These are phyloP conservation scores for Takifugu bimaculatus DNA, from an alignment of 2,113 vertebrate species.

Conservation along the genomic window DNA sequence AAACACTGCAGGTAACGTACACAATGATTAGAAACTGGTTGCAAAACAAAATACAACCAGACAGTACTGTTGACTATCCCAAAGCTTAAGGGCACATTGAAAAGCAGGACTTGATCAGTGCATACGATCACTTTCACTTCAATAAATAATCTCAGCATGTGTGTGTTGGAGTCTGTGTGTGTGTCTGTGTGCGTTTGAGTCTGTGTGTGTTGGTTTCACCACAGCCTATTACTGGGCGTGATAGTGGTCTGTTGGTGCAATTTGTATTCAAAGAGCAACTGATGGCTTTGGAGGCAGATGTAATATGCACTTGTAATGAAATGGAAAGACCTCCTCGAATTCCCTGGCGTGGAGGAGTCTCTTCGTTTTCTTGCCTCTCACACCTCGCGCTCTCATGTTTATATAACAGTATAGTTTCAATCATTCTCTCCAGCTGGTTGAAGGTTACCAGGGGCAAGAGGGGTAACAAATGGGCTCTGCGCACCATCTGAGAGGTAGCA, in stretches of 20 bases:
- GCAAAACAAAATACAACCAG: too few relatives aligned
- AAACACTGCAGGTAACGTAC: neutral
- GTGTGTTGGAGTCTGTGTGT: too few relatives aligned
- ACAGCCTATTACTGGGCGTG: slow-evolving; percentile 17
- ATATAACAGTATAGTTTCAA: slow-evolving; percentile 90
- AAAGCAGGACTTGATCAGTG: neutral
- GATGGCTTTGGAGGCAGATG: slow-evolving; percentile 62
- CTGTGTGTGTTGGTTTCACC: neutral
- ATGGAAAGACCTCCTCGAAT: slow-evolving; percentile 67
- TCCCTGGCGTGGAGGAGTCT: slow-evolving; percentile 61
- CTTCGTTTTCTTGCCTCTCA: slow-evolving; percentile 66
- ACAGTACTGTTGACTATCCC: neutral
- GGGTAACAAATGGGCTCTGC: slow-evolving; percentile 81
- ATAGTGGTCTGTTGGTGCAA: slow-evolving; percentile 39
- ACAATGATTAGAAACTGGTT: neutral
- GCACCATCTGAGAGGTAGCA: slow-evolving; percentile 87
- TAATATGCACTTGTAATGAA: slow-evolving; percentile 77
- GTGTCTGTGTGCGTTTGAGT: neutral
- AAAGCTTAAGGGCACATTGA: neutral
- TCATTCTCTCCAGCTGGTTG: slow-evolving; percentile 90
- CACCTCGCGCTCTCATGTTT: slow-evolving; percentile 81
- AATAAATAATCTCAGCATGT: slow-evolving; percentile 1
- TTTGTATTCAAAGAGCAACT: slow-evolving; percentile 66
- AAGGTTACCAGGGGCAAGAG: slow-evolving; percentile 85
- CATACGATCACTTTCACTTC: too few relatives aligned